These are phyloP conservation scores for Paralvinella palmiformis DNA, from an alignment of 1,140 invertebrate species.

Conservation along the genomic window DNA sequence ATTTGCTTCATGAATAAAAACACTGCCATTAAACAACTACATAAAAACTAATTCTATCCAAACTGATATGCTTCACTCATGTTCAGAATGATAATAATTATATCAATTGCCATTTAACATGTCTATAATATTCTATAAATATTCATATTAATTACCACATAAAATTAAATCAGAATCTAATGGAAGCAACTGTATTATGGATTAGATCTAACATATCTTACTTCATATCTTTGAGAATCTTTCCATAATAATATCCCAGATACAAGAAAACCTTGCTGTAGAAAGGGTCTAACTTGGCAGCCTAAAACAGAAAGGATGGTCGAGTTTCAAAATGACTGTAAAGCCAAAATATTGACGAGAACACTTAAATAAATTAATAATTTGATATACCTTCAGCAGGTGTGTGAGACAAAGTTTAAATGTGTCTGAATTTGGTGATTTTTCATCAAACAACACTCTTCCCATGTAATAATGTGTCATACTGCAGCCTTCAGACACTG, in stretches of 20 bases:
- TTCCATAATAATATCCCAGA: conserved; percentile 68
- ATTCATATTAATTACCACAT: not conserved
- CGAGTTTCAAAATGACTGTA: too few relatives aligned
- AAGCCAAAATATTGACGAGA: not conserved
- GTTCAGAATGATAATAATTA: too few relatives aligned
- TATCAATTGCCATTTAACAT: too few relatives aligned
- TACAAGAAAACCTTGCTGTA: conserved; percentile 67
- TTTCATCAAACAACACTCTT: too few relatives aligned
- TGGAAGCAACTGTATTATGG: too few relatives aligned
- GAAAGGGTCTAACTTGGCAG: conserved; percentile 67
- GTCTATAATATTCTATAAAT: not conserved
- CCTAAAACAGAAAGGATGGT: conserved; percentile 65
- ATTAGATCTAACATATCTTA: conserved; percentile 18
- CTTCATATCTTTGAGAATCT: conserved; percentile 34
- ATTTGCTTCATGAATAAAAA: conserved; percentile 50
- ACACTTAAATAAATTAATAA: not conserved
- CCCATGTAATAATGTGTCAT: too few relatives aligned
- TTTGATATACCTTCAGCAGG: not conserved
- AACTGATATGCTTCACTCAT: too few relatives aligned
- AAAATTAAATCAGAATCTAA: not conserved
- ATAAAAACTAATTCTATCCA: too few relatives aligned
- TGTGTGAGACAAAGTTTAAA: not conserved
- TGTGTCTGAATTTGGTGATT: too few relatives aligned
- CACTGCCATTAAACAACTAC: too few relatives aligned
- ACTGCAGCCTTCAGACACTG: too few relatives aligned